These are phyloP conservation scores for Pentalonia nigronervosa DNA, from an alignment of 1,140 invertebrate genomes.

Conservation along the genomic window DNA sequence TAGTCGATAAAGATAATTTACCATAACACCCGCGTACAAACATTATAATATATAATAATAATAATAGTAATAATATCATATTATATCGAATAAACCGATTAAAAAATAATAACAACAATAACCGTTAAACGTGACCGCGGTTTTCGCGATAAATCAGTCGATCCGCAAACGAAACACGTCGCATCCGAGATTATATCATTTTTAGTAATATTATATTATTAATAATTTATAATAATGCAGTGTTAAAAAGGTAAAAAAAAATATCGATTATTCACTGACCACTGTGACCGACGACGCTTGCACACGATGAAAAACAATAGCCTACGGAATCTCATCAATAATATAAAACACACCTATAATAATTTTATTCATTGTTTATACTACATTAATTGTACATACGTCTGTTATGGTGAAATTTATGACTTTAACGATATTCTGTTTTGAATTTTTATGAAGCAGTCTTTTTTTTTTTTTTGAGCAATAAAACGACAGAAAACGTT, in stretches of 20 bases:
- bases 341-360: no score
- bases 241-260: not conserved
- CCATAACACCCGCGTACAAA: not conserved
- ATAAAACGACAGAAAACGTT: no score
- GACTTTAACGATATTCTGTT: no score
- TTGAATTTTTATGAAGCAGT: no score
- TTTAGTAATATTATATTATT: not conserved
- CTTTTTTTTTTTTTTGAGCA: no score
- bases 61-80: not conserved
- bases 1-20: constrained; percentile 3
- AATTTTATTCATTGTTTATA: no score
- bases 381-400: no score
- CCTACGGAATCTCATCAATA: no score
- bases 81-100: not conserved
- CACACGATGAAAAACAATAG: no score
- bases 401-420: no score
- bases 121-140: not conserved
- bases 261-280: not conserved
- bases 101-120: not conserved
- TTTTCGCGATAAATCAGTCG: not conserved
- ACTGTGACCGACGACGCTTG: no score
- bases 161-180: no score
- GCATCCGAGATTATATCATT: not conserved
- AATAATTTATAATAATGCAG: not conserved
- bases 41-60: not conserved